A percentile compares a stretch with the other conserved stretches of the same genome.
Evolutionary conservation across 1,140 invertebrate genomes (phyloP).

Genomic region (Sitophilus oryzae): DNA sequence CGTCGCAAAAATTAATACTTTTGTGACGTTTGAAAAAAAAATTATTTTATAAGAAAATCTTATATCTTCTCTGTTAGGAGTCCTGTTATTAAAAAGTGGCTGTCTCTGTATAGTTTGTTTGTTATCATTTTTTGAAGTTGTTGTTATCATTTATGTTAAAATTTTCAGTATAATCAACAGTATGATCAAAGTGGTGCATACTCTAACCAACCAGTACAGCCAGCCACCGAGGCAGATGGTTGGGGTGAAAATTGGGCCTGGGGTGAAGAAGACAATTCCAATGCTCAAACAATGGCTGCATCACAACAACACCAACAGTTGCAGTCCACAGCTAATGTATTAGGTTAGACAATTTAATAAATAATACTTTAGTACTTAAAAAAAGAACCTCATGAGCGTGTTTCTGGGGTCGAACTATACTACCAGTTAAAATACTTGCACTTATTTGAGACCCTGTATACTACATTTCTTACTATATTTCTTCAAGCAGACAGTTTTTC

Average conservation of each 20-base stretch:
- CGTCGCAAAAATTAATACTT: too few species aligned
- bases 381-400: too few species aligned
- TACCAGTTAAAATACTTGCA: too few species aligned
- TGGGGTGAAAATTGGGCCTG: slow-evolving; percentile 42
- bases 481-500: slow-evolving; percentile 42
- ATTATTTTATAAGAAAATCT: too few species aligned
- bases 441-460: too few species aligned
- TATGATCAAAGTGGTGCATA: slow-evolving; percentile 30
- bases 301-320: slow-evolving; percentile 9
- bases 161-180: slow-evolving; percentile 35
- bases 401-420: too few species aligned
- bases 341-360: slow-evolving; percentile 4
- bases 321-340: slow-evolving; percentile 1
- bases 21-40: too few species aligned
- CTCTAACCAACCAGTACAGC: slow-evolving; percentile 8
- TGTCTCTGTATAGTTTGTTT: not conserved
- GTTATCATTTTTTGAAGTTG: too few species aligned
- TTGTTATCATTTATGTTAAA: too few species aligned
- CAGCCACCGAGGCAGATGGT: slow-evolving; percentile 24
- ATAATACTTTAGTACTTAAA: too few species aligned
- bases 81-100: not conserved
- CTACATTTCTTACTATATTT: slow-evolving; percentile 1
- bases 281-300: slow-evolving; percentile 25
- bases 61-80: too few species aligned
- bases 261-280: slow-evolving; percentile 43